Evolutionary conservation across 2,113 vertebrate species (phyloP), one percentile per base, ranked within the genome.

Genomic region (Noturus placidus): DNA sequence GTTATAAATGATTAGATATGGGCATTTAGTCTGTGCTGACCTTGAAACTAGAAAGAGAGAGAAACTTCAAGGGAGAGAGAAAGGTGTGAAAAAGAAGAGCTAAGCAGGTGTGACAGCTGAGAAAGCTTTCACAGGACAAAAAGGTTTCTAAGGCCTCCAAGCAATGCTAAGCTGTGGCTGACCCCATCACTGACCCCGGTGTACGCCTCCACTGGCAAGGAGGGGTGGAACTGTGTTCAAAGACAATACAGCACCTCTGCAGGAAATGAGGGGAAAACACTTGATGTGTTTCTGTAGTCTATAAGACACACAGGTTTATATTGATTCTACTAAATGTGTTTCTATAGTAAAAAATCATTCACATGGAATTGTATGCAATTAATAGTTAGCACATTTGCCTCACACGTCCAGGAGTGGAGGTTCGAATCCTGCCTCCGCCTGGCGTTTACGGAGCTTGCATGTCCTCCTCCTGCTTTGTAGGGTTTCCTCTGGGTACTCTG

Each of bases 31-130:
- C 57, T 70, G 52, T 80, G 38, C 82, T 88, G 82, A 90, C 89
- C 87, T 84, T 88, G 79, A 90, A 42, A 54, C 17, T 76, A 33
- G 59, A 79, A 30, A 54, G 27, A 30, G 56, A 61, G 59, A 86
- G 56, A 78, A 11, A 63, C 11, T 42, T 59, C 20, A 42, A 84
- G 59, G 42, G 82, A 69, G 82, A 25, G 80, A 63, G 63, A 69
- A 54, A 50, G 33, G 20, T 61, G 63, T 50, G 30, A 82, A 72
- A 14, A 54, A 77, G 78, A 90, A 88, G 72, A 85, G 63, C 54
- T 86, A 87, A 90, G 87, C 88, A 88, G 88, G 82, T 91, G 65
- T 91, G 91, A 88, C 89, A 90, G 87, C 84, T 79, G 57, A 87
- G 91, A 84, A 87, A 86, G 88, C 74, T 84, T 91, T 89, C 57